phyloP scores from a whole-genome alignment of 2,888 invertebrate genomes.

The Drosophila pseudotalamancana region DNA sequence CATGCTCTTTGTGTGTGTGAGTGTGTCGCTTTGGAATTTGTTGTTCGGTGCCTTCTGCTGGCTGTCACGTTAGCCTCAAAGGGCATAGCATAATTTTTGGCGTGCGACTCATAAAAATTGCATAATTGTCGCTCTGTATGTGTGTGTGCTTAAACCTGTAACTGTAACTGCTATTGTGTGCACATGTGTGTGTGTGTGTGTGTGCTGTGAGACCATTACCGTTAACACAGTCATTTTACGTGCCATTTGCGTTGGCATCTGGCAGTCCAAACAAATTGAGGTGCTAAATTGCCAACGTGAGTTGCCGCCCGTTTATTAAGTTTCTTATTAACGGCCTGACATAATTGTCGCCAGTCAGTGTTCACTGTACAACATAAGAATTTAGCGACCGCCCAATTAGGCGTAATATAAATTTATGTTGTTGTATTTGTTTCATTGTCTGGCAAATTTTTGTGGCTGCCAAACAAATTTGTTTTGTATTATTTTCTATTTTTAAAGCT shows the following conservation, averaged over 20 bases:
- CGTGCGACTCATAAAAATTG: constrained; percentile 67
- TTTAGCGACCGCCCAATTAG: constrained; percentile 27
- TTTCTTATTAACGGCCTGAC: constrained; percentile 37
- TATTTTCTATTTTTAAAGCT: too few relatives aligned
- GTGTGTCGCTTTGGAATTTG: constrained; percentile 29
- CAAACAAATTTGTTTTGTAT: not conserved
- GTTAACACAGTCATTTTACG: constrained; percentile 54
- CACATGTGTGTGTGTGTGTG: constrained; percentile 1
- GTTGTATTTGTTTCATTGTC: constrained; percentile 22
- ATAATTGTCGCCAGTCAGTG: constrained; percentile 26
- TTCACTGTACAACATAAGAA: not conserved
- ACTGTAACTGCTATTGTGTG: constrained; percentile 30
- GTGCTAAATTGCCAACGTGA: constrained; percentile 40
- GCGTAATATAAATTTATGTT: constrained; percentile 23
- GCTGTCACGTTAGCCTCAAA: constrained; percentile 46
- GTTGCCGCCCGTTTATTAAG: constrained; percentile 41
- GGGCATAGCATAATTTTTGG: constrained; percentile 57
- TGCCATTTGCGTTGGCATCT: constrained; percentile 66
- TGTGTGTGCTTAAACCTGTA: constrained; percentile 4
- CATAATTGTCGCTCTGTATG: constrained; percentile 56
- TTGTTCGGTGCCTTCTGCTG: constrained; percentile 26
- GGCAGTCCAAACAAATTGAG: constrained; percentile 58
- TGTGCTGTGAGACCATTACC: constrained; percentile 47
- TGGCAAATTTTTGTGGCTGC: not conserved
- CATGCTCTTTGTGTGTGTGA: constrained; percentile 3